Base-by-base conservation (phyloP, 2,888 invertebrate genomes). In the Drosophila leonis region DNA sequence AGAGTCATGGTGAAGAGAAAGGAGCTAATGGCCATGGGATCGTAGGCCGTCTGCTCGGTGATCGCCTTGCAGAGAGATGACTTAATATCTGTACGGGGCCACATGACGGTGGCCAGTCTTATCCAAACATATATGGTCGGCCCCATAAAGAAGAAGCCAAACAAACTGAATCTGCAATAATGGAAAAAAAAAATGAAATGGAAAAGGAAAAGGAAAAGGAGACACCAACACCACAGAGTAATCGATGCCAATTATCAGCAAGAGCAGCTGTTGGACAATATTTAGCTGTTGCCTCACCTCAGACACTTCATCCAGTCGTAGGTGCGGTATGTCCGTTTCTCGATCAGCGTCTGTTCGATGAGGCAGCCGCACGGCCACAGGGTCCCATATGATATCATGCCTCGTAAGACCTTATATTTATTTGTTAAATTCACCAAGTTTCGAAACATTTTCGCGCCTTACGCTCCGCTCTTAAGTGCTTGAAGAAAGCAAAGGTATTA, bases 61-160 rank as follows among this genome's bases (percentile, higher is more conserved):
- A 93, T 78, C 82, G 93, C 93, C 82, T 93, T 93, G 72, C 92
- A 91, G n/a, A 93, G 65, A 57, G 93, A 93, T 51, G 93, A 92
- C 69, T 86, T 92, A 48, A 93, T 90, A 69, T 92, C 92, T 33
- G 91, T 91, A 41, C 90, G 88, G 15, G 93, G 93, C 93, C 93
- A 93, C 92, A 93, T 92, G 41, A 93, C 93, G 51, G 94, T 94
- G 27, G 95, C 95, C 65, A 95, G 90, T 85, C 94, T 94, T 76
- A 96, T 93, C 96, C 96, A 96, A 20, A 94, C 93, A 85, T 95
- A 95, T 15, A 96, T 91, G n/a, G 95, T 95, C 2, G 96, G 96
- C 1, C 96, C 96, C 73, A 95, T 95, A 87, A 95, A 95, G 56
- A 95, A 93, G 42, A 94, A 94, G 33, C 96, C 96, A 88, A 95